Conservation (phyloP, 2,888 invertebrate genomes). For the Salpingus planirostris region DNA sequence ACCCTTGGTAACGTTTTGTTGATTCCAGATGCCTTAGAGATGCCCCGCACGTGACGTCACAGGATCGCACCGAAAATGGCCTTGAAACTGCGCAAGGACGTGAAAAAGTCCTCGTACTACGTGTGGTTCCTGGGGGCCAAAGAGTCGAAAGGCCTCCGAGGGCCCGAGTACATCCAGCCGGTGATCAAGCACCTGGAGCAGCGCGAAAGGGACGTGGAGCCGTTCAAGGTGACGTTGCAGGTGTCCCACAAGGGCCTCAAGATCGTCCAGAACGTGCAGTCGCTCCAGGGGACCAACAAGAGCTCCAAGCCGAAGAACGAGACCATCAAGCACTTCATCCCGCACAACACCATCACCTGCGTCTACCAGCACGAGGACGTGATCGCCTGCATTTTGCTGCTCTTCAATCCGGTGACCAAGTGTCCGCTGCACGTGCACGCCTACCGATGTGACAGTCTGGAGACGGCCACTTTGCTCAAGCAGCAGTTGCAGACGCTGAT, state of each 20-base stretch:
- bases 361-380: slow-evolving; percentile 86
- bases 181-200: slow-evolving; percentile 77
- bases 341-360: slow-evolving; percentile 87
- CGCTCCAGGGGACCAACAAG: slow-evolving; percentile 11
- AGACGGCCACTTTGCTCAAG: slow-evolving; percentile 82
- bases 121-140: slow-evolving; percentile 94
- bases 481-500: slow-evolving; percentile 76
- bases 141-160: slow-evolving; percentile 81
- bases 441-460: slow-evolving; percentile 86
- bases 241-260: slow-evolving; percentile 89
- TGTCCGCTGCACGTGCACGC: slow-evolving; percentile 95
- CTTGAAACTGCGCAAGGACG: slow-evolving; percentile 71
- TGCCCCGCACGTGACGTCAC: slow-evolving; percentile 2
- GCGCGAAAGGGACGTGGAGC: slow-evolving; percentile 76
- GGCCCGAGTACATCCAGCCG: slow-evolving; percentile 77
- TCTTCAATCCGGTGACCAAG: slow-evolving; percentile 90
- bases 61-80: slow-evolving; percentile 71
- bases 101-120: slow-evolving; percentile 85
- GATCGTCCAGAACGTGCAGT: slow-evolving; percentile 66
- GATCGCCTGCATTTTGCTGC: slow-evolving; percentile 84
- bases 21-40: slow-evolving; percentile 1
- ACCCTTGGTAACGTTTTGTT: neutral
- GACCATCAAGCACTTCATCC: slow-evolving; percentile 88
- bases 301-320: slow-evolving; percentile 42
- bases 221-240: slow-evolving; percentile 85